phyloP scores from a whole-genome alignment of 2,113 vertebrate genomes.

The Varanus salvator region DNA sequence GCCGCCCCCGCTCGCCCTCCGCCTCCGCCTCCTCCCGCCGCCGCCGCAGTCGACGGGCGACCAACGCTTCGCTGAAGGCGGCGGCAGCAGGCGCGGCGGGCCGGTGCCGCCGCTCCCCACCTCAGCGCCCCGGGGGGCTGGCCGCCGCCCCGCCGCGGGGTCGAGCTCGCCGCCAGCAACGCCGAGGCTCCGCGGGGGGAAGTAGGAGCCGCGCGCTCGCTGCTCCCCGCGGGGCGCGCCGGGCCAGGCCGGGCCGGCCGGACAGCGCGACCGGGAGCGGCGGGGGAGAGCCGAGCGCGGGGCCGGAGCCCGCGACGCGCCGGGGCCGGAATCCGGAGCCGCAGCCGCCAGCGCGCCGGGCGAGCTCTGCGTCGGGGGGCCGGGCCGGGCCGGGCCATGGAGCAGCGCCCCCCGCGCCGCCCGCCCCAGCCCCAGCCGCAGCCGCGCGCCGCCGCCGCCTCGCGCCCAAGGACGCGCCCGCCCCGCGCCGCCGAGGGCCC shows the following conservation, averaged over 20 bases:
- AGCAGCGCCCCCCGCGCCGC: conserved; percentile 42
- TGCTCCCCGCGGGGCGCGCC: background rate
- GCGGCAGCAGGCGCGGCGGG: conserved; percentile 77
- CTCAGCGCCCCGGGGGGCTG: background rate
- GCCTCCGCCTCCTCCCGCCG: conserved; percentile 59
- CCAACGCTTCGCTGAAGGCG: conserved; percentile 74
- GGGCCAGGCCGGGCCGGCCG: background rate
- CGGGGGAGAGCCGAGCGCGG: conserved; percentile 69
- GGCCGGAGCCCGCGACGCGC: no score
- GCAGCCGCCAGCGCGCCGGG: conserved; percentile 34
- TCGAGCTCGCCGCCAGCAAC: conserved; percentile 62
- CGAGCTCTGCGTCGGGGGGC: conserved; percentile 69
- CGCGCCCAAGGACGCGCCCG: conserved; percentile 17
- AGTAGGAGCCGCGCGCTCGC: background rate
- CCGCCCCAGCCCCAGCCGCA: no score
- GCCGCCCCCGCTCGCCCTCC: conserved; percentile 17
- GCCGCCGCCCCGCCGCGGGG: conserved; percentile 31
- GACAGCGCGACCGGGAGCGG: conserved; percentile 59
- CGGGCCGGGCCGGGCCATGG: conserved; percentile 22
- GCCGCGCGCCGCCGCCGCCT: conserved; percentile 56
- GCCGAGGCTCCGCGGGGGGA: background rate
- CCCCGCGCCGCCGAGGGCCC: background rate
- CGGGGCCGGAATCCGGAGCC: no score
- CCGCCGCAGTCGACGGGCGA: conserved; percentile 83
- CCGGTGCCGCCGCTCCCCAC: conserved; percentile 80